Percentiles rank a stretch among this genome's conserved stretches.
phyloP scores from a whole-genome alignment of 1,140 invertebrate species.

The Drosophila watanabei region DNA sequence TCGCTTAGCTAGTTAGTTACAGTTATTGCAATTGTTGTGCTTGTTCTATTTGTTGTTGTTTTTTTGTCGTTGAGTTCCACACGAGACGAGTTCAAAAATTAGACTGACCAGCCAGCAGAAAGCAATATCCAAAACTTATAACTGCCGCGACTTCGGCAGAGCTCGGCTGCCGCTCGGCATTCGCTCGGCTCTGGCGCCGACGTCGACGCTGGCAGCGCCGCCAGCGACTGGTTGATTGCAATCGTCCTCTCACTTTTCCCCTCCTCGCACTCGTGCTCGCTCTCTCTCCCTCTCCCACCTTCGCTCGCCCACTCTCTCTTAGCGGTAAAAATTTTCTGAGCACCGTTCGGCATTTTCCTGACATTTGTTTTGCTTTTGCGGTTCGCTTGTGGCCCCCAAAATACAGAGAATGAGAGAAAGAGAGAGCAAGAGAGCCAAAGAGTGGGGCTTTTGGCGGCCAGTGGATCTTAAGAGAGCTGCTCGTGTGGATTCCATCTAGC shows the following conservation, averaged over 20 bases:
- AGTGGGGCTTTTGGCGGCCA: conserved; percentile 5
- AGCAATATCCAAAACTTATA: conserved; percentile 21
- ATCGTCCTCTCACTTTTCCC: conserved; percentile 31
- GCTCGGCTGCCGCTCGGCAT: conserved; percentile 26
- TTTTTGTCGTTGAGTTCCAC: conserved; percentile 56
- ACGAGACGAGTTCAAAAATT: conserved; percentile 82
- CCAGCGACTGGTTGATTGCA: conserved; percentile 67
- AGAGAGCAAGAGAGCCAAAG: not conserved
- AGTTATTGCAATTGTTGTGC: conserved; percentile 46
- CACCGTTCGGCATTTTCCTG: conserved; percentile 64
- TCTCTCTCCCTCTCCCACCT: conserved; percentile 8
- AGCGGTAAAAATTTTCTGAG: conserved; percentile 59
- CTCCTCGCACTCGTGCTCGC: not conserved
- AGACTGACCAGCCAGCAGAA: conserved; percentile 59
- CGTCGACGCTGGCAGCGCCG: conserved; percentile 32
- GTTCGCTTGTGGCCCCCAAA: conserved; percentile 44
- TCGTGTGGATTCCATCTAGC: conserved; percentile 60
- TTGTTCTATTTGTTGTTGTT: conserved; percentile 43
- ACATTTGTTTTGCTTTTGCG: conserved; percentile 81
- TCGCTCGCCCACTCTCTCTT: conserved; percentile 29
- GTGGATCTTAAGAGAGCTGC: conserved; percentile 62
- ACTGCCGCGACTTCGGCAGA: conserved; percentile 40
- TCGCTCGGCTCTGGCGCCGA: conserved; percentile 22
- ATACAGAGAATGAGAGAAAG: conserved; percentile 19
- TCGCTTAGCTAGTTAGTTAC: conserved; percentile 20